Conservation (phyloP, 53 echinoderm and acorn worm genomes). For the Paracentrotus lividus region DNA sequence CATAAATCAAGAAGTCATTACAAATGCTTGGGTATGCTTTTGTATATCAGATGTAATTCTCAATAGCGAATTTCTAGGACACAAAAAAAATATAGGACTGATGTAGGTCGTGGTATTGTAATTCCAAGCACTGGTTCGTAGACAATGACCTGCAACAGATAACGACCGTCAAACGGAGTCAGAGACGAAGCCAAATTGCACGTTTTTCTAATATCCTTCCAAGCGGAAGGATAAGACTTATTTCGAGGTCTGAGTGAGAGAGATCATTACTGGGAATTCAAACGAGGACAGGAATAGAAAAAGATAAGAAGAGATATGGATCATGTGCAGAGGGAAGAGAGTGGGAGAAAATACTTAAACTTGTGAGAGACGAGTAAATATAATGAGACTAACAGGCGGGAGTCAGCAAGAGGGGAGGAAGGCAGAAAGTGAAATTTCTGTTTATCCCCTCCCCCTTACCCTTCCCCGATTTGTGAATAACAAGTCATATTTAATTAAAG, state of each 20-base stretch:
- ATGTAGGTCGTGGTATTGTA: not conserved
- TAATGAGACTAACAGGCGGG: not conserved
- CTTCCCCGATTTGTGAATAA: too few relatives aligned
- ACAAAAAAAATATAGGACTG: not conserved
- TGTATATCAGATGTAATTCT: not conserved
- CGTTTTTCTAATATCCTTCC: not conserved
- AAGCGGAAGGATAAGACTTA: not conserved
- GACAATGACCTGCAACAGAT: not conserved
- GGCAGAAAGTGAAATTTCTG: not conserved
- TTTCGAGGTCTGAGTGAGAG: not conserved
- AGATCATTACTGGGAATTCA: not conserved
- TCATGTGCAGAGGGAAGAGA: not conserved
- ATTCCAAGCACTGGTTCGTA: not conserved
- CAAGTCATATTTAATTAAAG: too few relatives aligned
- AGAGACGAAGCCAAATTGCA: not conserved
- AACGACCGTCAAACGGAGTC: not conserved
- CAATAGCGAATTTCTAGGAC: not conserved
- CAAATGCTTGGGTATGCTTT: not conserved
- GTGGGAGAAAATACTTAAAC: not conserved
- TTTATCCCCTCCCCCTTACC: not conserved
- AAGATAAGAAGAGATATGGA: not conserved
- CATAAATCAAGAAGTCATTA: not conserved
- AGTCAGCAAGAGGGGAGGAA: not conserved
- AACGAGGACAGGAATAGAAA: not conserved
- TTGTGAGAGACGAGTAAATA: not conserved